Base-by-base conservation (phyloP, 2,113 vertebrate genomes). In the Lanius collurio region DNA sequence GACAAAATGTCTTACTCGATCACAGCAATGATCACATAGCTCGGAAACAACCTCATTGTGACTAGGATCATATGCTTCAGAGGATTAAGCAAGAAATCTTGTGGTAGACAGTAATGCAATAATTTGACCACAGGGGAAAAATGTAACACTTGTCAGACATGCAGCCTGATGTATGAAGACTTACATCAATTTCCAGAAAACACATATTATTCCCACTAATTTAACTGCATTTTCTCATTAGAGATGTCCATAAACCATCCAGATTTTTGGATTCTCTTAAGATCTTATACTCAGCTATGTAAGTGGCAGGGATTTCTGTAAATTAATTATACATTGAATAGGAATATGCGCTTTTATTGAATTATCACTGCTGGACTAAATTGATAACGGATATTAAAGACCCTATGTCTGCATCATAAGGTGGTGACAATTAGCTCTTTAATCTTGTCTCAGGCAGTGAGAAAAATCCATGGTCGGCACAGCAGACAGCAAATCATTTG, bases 71-170 rank as follows among this genome's bases (percentile, higher is more conserved):
- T 57, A 83, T 42, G 68, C 55, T 90, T 81, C 90, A 88, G 33
- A 92, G 22, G 31, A 90, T 49, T 57, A 74, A 70, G 64, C n/a
- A 93, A 92, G 76, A 92, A 90, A 90, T 89, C 71, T 83, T 95
- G 69, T 68, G 37, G 86, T 20, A 94, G 92, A 93, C 52, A 90
- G 69, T 89, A 89, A 94, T 81, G 68, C 63, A 88, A 67, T 87
- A 90, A 94, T 90, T 44, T 92, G 85, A 80, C 63, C 67, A 69
- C 47, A 81, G 56, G 37, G 52, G 35, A 95, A 90, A 80, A 90
- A 80, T 56, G 15, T 47, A 94, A 68, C 83, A 81, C 39, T 88
- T 94, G 75, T 78, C 70, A 91, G 67, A 69, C 56, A 47, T 20
- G 46, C 39, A 83, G 47, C 33, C 56, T 31, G 60, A 87, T 68